Conservation (phyloP, 2,113 vertebrate genomes). For the Gavialis gangeticus region DNA sequence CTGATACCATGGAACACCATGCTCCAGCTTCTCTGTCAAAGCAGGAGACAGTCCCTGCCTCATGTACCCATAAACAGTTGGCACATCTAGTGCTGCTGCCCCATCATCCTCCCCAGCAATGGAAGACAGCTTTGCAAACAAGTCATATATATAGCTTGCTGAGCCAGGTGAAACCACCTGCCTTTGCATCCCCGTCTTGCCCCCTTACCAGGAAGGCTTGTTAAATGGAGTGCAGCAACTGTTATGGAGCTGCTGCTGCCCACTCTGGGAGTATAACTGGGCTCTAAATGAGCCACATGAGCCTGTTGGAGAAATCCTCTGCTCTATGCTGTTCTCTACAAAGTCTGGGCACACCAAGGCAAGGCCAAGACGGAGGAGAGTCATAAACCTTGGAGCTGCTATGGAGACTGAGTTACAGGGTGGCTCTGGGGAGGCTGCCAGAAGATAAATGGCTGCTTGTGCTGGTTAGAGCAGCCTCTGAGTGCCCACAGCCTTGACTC, state of each 20-base stretch:
- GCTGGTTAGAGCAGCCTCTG: no score
- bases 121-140: no score
- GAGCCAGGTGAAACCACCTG: not conserved
- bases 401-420: not conserved
- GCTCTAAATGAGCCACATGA: not conserved
- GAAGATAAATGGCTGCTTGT: no score
- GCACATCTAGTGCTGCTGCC: no score
- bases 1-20: no score
- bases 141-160: not conserved
- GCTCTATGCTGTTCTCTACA: not conserved
- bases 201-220: not conserved
- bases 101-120: no score
- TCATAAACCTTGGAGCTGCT: not conserved
- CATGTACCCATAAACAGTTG: no score
- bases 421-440: not conserved
- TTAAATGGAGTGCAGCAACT: rapidly evolving
- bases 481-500: no score
- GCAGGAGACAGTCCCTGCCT: not conserved
- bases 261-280: not conserved
- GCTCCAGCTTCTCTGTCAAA: no score
- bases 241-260: not conserved
- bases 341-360: not conserved
- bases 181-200: not conserved
- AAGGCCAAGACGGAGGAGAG: not conserved
- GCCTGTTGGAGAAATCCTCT: not conserved